Evolutionary conservation across 2,888 invertebrate genomes (phyloP).

Genomic region (Holacanthella duospinosa): DNA sequence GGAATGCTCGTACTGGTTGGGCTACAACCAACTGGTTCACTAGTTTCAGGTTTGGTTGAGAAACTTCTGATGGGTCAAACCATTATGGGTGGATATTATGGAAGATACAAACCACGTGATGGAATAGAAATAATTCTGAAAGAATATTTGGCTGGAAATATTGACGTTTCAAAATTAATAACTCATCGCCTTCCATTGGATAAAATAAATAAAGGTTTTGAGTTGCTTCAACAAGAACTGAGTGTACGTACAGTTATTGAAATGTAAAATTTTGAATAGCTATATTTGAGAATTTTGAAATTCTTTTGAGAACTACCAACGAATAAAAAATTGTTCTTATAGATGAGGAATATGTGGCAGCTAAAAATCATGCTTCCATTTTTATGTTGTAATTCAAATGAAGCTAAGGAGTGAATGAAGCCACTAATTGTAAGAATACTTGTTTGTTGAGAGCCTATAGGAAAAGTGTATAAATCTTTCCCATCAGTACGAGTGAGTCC

Average conservation of each 20-base stretch:
- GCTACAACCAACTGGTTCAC: neutral
- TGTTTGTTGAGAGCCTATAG: no score
- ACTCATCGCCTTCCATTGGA: neutral
- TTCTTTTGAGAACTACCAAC: no score
- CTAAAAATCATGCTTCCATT: no score
- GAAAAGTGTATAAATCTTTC: no score
- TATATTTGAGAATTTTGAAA: no score
- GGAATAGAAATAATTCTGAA: neutral
- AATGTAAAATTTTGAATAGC: neutral
- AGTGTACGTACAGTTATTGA: neutral
- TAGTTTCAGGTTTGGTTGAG: neutral
- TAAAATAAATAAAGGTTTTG: neutral
- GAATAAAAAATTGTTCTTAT: no score
- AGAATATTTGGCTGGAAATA: neutral
- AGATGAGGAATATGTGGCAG: no score
- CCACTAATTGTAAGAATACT: no score
- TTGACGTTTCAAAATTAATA: neutral
- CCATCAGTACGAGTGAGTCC: no score
- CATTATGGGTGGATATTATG: neutral
- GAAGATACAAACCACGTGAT: neutral
- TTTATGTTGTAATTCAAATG: no score
- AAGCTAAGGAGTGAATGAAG: no score
- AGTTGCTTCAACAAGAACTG: neutral
- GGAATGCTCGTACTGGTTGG: neutral
- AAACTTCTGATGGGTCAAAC: neutral